Evolutionary conservation across 2,888 invertebrate genomes (phyloP).

Genomic region (Andrena fulva): DNA sequence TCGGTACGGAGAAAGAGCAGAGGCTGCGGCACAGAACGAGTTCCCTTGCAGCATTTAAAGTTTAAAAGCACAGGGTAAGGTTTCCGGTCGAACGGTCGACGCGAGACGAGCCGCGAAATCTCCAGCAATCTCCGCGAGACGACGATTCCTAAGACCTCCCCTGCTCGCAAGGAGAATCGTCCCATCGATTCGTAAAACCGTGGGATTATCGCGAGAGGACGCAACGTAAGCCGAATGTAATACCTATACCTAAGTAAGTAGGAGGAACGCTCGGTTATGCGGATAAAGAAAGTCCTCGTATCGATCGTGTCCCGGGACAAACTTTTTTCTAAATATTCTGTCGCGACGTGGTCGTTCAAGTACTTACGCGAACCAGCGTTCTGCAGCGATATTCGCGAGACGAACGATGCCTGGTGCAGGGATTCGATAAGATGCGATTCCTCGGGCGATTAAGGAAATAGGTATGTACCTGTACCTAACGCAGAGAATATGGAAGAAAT

Average conservation of each 20-base stretch:
- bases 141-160: slow-evolving; percentile 8
- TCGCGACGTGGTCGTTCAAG: neutral
- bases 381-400: too few relatives aligned
- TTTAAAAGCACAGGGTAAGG: too few relatives aligned
- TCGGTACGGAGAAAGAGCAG: too few relatives aligned
- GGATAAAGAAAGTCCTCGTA: slow-evolving; percentile 7
- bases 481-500: too few relatives aligned
- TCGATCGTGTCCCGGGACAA: slow-evolving; percentile 39
- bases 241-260: slow-evolving; percentile 18
- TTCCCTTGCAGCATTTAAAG: too few relatives aligned
- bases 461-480: too few relatives aligned
- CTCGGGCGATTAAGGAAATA: too few relatives aligned
- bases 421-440: too few relatives aligned
- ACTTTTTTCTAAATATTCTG: slow-evolving; percentile 24
- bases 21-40: too few relatives aligned
- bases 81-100: neutral
- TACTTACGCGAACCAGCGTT: too few relatives aligned
- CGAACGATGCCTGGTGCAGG: too few relatives aligned
- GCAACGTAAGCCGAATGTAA: slow-evolving; percentile 32
- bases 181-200: slow-evolving; percentile 42
- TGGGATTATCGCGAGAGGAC: slow-evolving; percentile 41
- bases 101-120: neutral
- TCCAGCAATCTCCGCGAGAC: neutral
- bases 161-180: slow-evolving; percentile 19
- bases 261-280: slow-evolving; percentile 17